phyloP scores from a whole-genome alignment of 2,113 vertebrate genomes.

The Oryzias javanicus region DNA sequence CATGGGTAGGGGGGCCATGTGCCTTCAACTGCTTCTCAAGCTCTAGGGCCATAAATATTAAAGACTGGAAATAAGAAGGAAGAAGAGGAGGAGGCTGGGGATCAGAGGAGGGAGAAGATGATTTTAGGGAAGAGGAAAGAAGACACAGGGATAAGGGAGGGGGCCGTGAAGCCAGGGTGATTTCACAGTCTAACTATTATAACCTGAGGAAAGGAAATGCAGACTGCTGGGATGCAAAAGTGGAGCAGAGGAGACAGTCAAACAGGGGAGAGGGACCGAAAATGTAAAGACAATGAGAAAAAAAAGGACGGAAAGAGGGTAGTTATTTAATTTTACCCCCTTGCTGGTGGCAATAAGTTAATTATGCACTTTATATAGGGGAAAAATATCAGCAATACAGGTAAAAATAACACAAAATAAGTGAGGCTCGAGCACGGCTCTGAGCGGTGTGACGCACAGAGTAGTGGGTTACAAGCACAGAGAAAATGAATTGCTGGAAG shows the following conservation, averaged over 20 bases:
- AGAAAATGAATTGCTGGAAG: slow-evolving; percentile 56
- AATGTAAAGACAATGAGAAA: slow-evolving; percentile 30
- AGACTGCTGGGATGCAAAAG: slow-evolving; percentile 66
- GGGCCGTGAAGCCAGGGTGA: slow-evolving; percentile 65
- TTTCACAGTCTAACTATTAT: slow-evolving; percentile 86
- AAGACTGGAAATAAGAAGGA: slow-evolving; percentile 72
- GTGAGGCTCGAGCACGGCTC: slow-evolving; percentile 22
- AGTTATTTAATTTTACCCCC: slow-evolving; percentile 1
- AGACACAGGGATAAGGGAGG: slow-evolving; percentile 48
- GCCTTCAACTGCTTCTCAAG: slow-evolving; percentile 50
- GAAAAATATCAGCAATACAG: not conserved
- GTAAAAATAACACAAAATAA: slow-evolving; percentile 1
- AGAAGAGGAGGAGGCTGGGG: slow-evolving; percentile 27
- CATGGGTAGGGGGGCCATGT: slow-evolving; percentile 33
- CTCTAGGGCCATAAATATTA: slow-evolving; percentile 78
- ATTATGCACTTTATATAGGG: slow-evolving; percentile 7
- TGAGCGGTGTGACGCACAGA: slow-evolving; percentile 26
- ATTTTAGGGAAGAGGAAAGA: slow-evolving; percentile 51
- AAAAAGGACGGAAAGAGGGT: slow-evolving; percentile 15
- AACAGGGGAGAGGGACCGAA: slow-evolving; percentile 22
- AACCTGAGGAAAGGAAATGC: slow-evolving; percentile 77
- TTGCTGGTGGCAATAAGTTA: slow-evolving; percentile 29
- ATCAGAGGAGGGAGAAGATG: slow-evolving; percentile 40
- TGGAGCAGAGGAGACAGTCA: slow-evolving; percentile 55
- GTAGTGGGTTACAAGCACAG: slow-evolving; percentile 49